Base-by-base conservation (phyloP, 92 coral and sea anemone genomes). In the Parazoanthus darwini region DNA sequence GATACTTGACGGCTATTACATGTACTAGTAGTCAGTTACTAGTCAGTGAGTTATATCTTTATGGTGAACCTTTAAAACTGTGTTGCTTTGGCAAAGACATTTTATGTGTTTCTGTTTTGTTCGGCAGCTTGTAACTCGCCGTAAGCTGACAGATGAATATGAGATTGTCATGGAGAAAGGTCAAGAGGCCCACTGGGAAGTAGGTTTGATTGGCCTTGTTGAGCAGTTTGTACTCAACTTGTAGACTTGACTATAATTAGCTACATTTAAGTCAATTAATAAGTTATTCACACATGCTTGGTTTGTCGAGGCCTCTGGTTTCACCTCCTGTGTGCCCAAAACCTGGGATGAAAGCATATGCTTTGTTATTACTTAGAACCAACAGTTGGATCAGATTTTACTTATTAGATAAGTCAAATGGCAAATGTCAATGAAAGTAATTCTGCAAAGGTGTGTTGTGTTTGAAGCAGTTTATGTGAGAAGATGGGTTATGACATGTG, bases 151-250 rank as follows among this genome's bases (percentile, higher is more conserved):
- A 88, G 98, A 96, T 63, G 98, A 96, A 76, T 96, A 95, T 87
- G 75, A 78, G 85, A 93, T 96, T 26, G 88, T 96, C 73, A 92
- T 94, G 82, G 98, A 95, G 77, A 89, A 90, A 65, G 97, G 92
- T 2, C 92, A 96, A 73, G 99, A 95, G 74, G 99, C 99, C 6
- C 99, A 96, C 85, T 96, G 99, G 99, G 99, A 96, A 93, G 98
- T 93, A 79, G 11, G 74, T 68, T 22, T 68, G 74, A 68, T 68
- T 68, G 74, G 74, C 33, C n/a, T 68, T 23, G 74, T 68, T 11
- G 18, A 68, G 0, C 74, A 68, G 33, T 29, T 11, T 68, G 72
- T 68, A 68, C 33, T 25, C 35, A 23, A 6, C 74, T 39, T 39
- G 42, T 10, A 4, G 4, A 6, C 74, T 39, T 39, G 42, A 39